These are phyloP conservation scores for Semibalanus balanoides DNA, from an alignment of 1,140 invertebrate species.

Conservation along the genomic window DNA sequence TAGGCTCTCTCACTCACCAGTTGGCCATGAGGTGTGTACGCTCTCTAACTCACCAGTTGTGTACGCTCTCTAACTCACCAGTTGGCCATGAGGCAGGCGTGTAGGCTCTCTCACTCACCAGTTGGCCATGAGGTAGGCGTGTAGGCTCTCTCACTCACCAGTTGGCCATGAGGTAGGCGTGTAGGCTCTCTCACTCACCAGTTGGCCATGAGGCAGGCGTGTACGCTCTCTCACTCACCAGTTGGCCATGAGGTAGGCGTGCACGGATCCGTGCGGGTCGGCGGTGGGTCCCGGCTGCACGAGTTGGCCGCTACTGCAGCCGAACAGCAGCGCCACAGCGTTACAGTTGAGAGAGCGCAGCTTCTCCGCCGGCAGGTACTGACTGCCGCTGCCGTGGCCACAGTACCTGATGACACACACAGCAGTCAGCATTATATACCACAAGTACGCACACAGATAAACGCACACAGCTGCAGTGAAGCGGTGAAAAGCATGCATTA, in stretches of 20 bases:
- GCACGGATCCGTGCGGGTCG: conserved; percentile 46
- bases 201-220: conserved; percentile 40
- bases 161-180: conserved; percentile 40
- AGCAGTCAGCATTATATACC: no score
- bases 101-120: conserved; percentile 29
- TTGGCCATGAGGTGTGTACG: no score
- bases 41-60: conserved; percentile 30
- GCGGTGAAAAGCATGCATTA: no score
- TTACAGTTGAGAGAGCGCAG: conserved; percentile 43
- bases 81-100: no score
- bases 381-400: conserved; percentile 60
- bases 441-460: no score
- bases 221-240: conserved; percentile 25
- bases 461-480: no score
- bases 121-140: conserved; percentile 48
- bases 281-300: conserved; percentile 37
- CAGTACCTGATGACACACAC: conserved; percentile 38
- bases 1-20: conserved; percentile 25
- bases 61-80: conserved; percentile 25
- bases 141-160: conserved; percentile 30
- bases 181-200: conserved; percentile 24
- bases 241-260: conserved; percentile 50
- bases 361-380: conserved; percentile 43
- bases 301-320: conserved; percentile 53
- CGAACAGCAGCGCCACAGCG: conserved; percentile 50